These are phyloP conservation scores for Orchestia grillus DNA, from an alignment of 1,140 invertebrate species.

Conservation along the genomic window DNA sequence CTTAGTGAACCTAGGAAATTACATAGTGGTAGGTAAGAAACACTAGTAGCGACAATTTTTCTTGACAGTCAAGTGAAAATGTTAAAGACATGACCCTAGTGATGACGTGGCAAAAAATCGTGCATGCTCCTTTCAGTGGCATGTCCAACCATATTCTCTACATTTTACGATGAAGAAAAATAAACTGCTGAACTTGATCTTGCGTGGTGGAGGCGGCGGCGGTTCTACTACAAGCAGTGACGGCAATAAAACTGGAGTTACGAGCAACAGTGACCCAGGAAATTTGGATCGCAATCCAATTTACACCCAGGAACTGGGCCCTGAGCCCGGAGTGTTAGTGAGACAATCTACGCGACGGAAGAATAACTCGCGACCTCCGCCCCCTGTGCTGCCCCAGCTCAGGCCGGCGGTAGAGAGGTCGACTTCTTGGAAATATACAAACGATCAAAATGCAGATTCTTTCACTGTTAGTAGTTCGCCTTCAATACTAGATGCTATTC, in stretches of 20 bases:
- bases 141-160: constrained; percentile 11
- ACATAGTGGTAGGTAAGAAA: constrained; percentile 14
- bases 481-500: constrained; percentile 57
- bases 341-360: constrained; percentile 15
- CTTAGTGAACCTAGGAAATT: constrained; percentile 4
- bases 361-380: background rate
- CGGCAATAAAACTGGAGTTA: constrained; percentile 42
- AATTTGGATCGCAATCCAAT: constrained; percentile 19
- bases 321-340: constrained; percentile 45
- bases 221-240: constrained; percentile 29
- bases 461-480: constrained; percentile 58
- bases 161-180: constrained; percentile 55
- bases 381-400: constrained; percentile 23
- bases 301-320: constrained; percentile 22
- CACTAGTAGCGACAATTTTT: background rate
- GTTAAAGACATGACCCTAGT: constrained; percentile 34
- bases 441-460: constrained; percentile 48
- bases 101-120: constrained; percentile 25
- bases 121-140: constrained; percentile 40
- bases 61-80: background rate
- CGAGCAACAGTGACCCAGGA: constrained; percentile 35
- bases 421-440: constrained; percentile 56
- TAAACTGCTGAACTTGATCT: constrained; percentile 56
- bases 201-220: constrained; percentile 56
- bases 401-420: constrained; percentile 55